Base-by-base conservation (phyloP, 1,140 invertebrate species). In the Zelostemma sp. region DNA sequence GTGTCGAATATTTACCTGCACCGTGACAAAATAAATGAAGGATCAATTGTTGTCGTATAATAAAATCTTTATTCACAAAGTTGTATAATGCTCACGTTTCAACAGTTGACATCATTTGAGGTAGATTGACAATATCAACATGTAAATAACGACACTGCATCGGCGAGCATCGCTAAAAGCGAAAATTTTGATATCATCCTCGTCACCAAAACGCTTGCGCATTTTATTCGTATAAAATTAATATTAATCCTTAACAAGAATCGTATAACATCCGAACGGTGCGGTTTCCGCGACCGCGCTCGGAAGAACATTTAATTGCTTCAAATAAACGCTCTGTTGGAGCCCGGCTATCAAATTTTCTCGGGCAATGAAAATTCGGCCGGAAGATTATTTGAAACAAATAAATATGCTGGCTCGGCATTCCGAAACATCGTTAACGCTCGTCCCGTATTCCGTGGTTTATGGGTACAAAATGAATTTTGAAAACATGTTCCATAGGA, bases 401-500 rank as follows among this genome's bases (percentile, higher is more conserved):
- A 35, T 35, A 35, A 35, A 35, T 35, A 45, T 45, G 4, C 17
- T 45, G 41, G 41, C 5, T 16, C 38, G 15, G 38, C 38, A 12
- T 35, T 35, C 2, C 33, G 33, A n/a, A 9, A n/a, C 33, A 6
- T 35, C 33, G n/a, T 35, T 35, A 8, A 25, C 21, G 21, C 21
- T 25, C 21, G 21, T 25, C 21, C 21, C 8, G 21, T 25, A 25
- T 25, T 25, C 8, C 8, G 8, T 35, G 6, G 6, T 35, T 35
- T 45, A 45, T n/a, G 33, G 4, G 15, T 45, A 15, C 9, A 21
- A n/a, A n/a, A 40, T 19, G n/a, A 63, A 56, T 40, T 18, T 35
- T 1, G 14, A 60, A 1, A 72, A 35, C 25, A 71, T 48, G 38
- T 70, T 72, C 75, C 75, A 75, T 8, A 79, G 31, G 11, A 78